A percentile compares a stretch with the other conserved stretches of the same genome.
These are phyloP conservation scores for Pristis pectinata DNA, from an alignment of 2,797 vertebrate species.

Conservation along the genomic window DNA sequence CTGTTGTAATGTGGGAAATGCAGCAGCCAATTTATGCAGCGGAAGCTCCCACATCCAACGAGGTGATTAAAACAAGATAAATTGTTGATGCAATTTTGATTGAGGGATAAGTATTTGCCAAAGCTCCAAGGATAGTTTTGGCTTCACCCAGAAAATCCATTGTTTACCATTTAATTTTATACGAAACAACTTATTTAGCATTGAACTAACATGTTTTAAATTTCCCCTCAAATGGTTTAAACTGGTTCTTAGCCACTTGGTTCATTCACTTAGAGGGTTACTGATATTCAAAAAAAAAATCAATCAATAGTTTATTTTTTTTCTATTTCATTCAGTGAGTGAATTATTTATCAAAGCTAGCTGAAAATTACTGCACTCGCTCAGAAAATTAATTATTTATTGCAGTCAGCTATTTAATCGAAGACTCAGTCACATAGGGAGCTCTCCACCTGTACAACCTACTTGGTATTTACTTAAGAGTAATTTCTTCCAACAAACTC, in stretches of 20 bases:
- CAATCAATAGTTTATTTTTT: slow-evolving; percentile 14
- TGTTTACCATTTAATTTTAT: background rate
- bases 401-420: background rate
- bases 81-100: too few species aligned
- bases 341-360: slow-evolving; percentile 27
- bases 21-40: background rate
- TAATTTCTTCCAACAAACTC: background rate
- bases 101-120: too few species aligned
- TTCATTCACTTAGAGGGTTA: background rate
- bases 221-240: background rate
- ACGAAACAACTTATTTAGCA: background rate
- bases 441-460: background rate
- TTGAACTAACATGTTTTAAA: background rate
- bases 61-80: too few species aligned
- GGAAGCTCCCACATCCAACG: background rate
- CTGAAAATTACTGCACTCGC: slow-evolving; percentile 4
- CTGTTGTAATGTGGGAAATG: background rate
- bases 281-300: background rate
- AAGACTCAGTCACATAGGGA: background rate
- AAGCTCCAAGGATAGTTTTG: background rate
- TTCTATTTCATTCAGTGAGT: background rate
- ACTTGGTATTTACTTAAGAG: background rate
- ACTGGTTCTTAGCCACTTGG: background rate
- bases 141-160: background rate
- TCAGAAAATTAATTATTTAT: slow-evolving; percentile 23